Conservation (phyloP, 2,888 invertebrate species). For the Merodon equestris region DNA sequence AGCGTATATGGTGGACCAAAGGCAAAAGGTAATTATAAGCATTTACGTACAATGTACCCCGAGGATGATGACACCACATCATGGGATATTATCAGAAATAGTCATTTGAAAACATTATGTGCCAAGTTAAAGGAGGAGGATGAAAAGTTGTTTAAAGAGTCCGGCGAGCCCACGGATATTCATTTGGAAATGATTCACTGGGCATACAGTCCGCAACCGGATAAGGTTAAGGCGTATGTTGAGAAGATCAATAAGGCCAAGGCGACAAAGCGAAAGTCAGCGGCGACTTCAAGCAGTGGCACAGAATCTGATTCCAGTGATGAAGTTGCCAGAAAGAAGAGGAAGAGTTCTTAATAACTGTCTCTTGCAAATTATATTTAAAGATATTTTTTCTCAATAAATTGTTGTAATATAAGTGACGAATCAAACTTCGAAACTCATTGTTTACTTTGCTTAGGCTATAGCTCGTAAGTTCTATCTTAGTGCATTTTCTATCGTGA, state of each 20-base stretch:
- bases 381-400: conserved; percentile 25
- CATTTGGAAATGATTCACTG: conserved; percentile 86
- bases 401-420: conserved; percentile 26
- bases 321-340: conserved; percentile 49
- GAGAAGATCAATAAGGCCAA: conserved; percentile 73
- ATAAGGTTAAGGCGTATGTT: conserved; percentile 83
- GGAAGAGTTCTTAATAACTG: conserved; percentile 34
- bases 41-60: conserved; percentile 83
- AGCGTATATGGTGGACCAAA: conserved; percentile 85
- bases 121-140: conserved; percentile 82
- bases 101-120: conserved; percentile 81
- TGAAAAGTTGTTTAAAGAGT: conserved; percentile 82
- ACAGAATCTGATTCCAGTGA: conserved; percentile 24
- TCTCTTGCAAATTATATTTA: no score
- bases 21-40: conserved; percentile 82
- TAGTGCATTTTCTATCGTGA: no score
- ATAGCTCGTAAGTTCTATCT: no score
- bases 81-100: conserved; percentile 88
- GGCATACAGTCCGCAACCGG: conserved; percentile 87
- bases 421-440: no score
- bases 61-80: conserved; percentile 81
- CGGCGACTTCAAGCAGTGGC: conserved; percentile 70
- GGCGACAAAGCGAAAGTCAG: conserved; percentile 78
- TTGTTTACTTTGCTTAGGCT: no score
- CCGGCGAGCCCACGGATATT: conserved; percentile 84